phyloP scores from a whole-genome alignment of 2,797 vertebrate species.

The Alfaro cultratus region DNA sequence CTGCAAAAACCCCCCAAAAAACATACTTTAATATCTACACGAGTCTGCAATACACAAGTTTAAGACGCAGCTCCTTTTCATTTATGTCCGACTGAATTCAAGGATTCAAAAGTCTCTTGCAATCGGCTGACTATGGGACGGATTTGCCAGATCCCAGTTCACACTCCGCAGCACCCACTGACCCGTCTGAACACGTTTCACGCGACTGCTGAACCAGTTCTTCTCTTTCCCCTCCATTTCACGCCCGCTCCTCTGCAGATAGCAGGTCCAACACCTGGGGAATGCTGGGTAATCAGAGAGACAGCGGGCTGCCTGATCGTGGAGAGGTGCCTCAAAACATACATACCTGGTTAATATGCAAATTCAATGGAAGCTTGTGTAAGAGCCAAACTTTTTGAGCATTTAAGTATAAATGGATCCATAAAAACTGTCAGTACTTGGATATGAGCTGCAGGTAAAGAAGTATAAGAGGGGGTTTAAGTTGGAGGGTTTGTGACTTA shows the following conservation, averaged over 20 bases:
- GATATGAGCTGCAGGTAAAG: background rate
- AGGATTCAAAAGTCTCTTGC: constrained; percentile 13
- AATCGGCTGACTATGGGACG: constrained; percentile 11
- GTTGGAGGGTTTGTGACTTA: background rate
- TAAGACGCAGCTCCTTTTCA: constrained; percentile 3
- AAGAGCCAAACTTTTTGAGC: background rate
- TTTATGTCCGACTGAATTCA: background rate
- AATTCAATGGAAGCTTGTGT: background rate
- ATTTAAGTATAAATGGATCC: background rate
- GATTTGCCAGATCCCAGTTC: constrained; percentile 48
- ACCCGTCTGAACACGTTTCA: constrained; percentile 76
- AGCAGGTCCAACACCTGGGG: constrained; percentile 70
- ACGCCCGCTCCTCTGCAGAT: constrained; percentile 69
- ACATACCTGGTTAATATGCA: constrained; percentile 7
- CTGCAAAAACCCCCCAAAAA: background rate
- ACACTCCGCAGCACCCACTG: constrained; percentile 45
- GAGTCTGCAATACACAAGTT: constrained; percentile 25
- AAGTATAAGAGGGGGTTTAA: background rate
- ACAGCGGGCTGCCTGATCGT: constrained; percentile 61
- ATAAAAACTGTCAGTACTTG: background rate
- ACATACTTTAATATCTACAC: constrained; percentile 20
- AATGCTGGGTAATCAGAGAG: constrained; percentile 69
- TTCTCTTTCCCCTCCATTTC: constrained; percentile 49
- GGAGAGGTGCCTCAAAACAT: constrained; percentile 15
- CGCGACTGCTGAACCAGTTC: constrained; percentile 76